Evolutionary conservation across 1,140 invertebrate genomes (phyloP).

Genomic region (Hypsibius dujardini): DNA sequence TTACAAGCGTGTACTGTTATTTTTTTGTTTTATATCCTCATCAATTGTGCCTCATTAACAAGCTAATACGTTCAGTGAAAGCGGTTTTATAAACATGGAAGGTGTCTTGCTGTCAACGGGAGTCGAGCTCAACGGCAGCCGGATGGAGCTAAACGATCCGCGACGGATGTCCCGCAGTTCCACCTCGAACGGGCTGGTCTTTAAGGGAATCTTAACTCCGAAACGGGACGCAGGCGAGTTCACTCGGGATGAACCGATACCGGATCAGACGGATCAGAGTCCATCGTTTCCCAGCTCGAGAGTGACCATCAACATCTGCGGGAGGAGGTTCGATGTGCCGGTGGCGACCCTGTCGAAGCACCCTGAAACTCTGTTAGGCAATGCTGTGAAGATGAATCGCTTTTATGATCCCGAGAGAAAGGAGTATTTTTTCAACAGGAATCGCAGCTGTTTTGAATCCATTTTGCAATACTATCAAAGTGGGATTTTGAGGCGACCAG

Average conservation of each 20-base stretch:
- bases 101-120: no score
- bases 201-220: no score
- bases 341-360: not conserved
- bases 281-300: not conserved
- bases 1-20: no score
- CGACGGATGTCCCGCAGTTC: not conserved
- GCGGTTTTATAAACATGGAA: no score
- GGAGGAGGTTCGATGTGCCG: not conserved
- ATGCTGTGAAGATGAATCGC: not conserved
- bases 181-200: no score
- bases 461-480: conserved; percentile 3
- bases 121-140: not conserved
- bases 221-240: no score
- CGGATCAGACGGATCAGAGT: no score
- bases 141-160: not conserved
- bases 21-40: no score
- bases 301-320: not conserved
- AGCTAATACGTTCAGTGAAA: no score
- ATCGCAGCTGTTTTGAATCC: conserved; percentile 23
- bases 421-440: conserved; percentile 25
- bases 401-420: conserved; percentile 11
- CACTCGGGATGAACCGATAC: no score
- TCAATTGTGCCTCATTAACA: no score
- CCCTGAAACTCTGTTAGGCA: conserved; percentile 7
- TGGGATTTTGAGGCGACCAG: not conserved